These are phyloP conservation scores for Cynodonichthys magdalenae DNA, from an alignment of 2,797 vertebrate species.

Conservation along the genomic window DNA sequence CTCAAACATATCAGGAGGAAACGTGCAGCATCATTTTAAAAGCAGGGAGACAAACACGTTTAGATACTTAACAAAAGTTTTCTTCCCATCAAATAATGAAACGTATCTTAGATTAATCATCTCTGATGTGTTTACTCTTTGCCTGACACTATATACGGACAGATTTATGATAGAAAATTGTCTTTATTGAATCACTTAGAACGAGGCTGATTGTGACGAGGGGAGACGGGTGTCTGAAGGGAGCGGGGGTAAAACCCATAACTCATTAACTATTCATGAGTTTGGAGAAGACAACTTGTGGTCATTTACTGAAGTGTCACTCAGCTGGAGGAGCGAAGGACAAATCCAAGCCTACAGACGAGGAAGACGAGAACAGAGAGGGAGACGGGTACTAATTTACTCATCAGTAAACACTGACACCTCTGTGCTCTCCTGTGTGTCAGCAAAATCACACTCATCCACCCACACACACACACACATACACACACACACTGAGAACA, in stretches of 20 bases:
- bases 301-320: conserved; percentile 71
- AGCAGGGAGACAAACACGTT: conserved; percentile 63
- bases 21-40: conserved; percentile 60
- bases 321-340: conserved; percentile 64
- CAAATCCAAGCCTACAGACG: conserved; percentile 52
- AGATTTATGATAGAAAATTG: conserved; percentile 65
- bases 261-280: conserved; percentile 78
- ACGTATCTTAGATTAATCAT: conserved; percentile 34
- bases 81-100: background rate
- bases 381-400: conserved; percentile 32
- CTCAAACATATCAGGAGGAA: conserved; percentile 63
- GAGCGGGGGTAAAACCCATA: conserved; percentile 24
- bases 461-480: conserved; percentile 9
- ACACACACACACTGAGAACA: conserved; percentile 17
- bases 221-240: conserved; percentile 31
- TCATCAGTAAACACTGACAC: conserved; percentile 52
- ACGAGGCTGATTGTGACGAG: conserved; percentile 60
- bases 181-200: conserved; percentile 64
- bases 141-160: conserved; percentile 37
- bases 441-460: conserved; percentile 9
- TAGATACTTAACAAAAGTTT: conserved; percentile 1
- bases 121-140: conserved; percentile 40
- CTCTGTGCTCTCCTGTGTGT: conserved; percentile 15
- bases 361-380: conserved; percentile 24
- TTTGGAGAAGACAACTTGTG: conserved; percentile 67